These are phyloP conservation scores for Lordiphosa fenestrarum DNA, from an alignment of 2,888 invertebrate species.

Conservation along the genomic window DNA sequence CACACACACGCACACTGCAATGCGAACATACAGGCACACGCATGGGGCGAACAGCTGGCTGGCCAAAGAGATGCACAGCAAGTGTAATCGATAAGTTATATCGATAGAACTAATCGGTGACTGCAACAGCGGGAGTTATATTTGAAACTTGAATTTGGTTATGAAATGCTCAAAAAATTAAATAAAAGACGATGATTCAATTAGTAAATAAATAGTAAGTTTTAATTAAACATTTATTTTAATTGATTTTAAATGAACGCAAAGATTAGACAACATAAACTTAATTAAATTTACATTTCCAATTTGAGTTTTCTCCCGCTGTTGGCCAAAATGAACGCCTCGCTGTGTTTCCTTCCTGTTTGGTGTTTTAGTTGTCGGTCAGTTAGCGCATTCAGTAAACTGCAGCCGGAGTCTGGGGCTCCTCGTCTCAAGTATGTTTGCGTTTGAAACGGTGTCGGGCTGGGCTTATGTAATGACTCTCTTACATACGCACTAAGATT, in stretches of 20 bases:
- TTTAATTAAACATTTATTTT: neutral
- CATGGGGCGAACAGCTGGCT: constrained; percentile 48
- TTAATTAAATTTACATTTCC: no score
- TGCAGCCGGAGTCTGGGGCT: neutral
- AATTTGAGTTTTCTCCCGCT: no score
- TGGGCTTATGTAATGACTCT: constrained; percentile 9
- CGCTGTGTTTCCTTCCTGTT: constrained; percentile 3
- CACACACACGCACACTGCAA: constrained; percentile 15
- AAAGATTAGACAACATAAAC: no score
- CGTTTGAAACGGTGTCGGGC: constrained; percentile 4
- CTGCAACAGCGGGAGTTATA: no score
- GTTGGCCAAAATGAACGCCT: no score
- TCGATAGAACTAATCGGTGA: neutral
- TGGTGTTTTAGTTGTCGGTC: neutral
- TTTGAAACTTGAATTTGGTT: neutral
- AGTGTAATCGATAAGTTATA: neutral
- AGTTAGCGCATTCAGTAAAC: no score
- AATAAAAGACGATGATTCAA: neutral
- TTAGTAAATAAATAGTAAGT: neutral
- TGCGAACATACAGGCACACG: constrained; percentile 24
- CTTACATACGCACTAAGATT: constrained; percentile 6
- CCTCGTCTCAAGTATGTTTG: constrained; percentile 9
- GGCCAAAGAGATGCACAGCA: constrained; percentile 3
- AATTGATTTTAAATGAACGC: constrained; percentile 15
- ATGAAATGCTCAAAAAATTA: no score